A percentile compares a stretch with the other conserved stretches of the same genome.
These are phyloP conservation scores for Gnathonemus echidnorhynchus DNA, from an alignment of 2,113 vertebrate genomes.

Conservation along the genomic window DNA sequence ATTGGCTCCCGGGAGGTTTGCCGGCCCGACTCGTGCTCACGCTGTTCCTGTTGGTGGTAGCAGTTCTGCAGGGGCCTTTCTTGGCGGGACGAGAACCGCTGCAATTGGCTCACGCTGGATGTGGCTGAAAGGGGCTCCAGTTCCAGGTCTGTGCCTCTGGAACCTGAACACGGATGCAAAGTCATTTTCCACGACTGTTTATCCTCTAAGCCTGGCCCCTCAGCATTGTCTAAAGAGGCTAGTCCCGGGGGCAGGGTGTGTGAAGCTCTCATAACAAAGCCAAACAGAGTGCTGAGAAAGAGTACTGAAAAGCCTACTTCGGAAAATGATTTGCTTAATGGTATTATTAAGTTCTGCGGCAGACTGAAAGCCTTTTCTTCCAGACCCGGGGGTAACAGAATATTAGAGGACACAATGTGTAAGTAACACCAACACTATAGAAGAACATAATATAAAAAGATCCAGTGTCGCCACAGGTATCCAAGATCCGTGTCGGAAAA, in stretches of 20 bases:
- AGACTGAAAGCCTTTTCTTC: neutral
- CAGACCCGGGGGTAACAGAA: neutral
- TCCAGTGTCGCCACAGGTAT: neutral
- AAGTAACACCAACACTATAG: neutral
- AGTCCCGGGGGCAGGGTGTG: neutral
- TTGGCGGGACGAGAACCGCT: conserved; percentile 40
- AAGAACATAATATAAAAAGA: neutral
- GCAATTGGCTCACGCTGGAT: conserved; percentile 24
- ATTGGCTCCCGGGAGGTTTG: conserved; percentile 27
- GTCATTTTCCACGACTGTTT: neutral
- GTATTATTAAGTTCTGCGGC: neutral
- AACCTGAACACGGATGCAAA: conserved; percentile 30
- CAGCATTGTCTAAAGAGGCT: neutral
- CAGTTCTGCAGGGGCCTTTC: conserved; percentile 47
- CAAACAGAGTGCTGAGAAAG: neutral
- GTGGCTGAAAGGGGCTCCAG: conserved; percentile 35
- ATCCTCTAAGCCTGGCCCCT: neutral
- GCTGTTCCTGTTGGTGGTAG: conserved; percentile 41
- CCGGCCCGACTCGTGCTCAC: neutral
- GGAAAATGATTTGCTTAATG: neutral
- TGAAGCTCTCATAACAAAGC: neutral
- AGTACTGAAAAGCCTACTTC: neutral
- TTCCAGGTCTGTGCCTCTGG: conserved; percentile 42
- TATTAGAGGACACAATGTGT: neutral
- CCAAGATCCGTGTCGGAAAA: neutral